Evolutionary conservation across 2,113 vertebrate genomes (phyloP).

Genomic region (Albula goreensis): DNA sequence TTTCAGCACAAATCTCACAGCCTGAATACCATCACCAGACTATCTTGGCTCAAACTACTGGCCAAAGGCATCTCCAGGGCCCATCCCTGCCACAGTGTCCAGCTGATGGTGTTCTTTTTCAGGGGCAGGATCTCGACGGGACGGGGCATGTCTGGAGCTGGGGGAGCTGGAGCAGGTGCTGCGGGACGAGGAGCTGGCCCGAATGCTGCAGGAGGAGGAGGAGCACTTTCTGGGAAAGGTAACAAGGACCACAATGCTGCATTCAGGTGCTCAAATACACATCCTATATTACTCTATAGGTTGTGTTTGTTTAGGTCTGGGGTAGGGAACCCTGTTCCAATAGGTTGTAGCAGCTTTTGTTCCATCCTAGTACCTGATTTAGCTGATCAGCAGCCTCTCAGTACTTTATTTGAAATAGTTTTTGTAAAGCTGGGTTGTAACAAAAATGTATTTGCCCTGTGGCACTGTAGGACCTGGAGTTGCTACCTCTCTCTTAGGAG

Average conservation of each 20-base stretch:
- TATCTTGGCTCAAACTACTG: not conserved
- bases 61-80: not conserved
- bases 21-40: not conserved
- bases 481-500: not conserved
- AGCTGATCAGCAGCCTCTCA: no score
- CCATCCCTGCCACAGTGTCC: not conserved
- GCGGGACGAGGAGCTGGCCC: constrained; percentile 15
- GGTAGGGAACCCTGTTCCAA: no score
- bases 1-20: not conserved
- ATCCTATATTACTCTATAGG: not conserved
- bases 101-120: not conserved
- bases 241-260: not conserved
- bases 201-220: constrained; percentile 8
- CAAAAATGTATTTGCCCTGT: no score
- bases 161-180: constrained; percentile 1
- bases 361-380: no score
- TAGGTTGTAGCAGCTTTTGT: no score
- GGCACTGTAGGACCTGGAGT: no score
- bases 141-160: constrained; percentile 7
- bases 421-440: no score
- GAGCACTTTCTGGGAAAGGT: not conserved
- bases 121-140: not conserved
- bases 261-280: not conserved
- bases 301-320: not conserved
- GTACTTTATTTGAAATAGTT: no score